These are phyloP conservation scores for Siphlonurus alternatus DNA, from an alignment of 2,888 invertebrate genomes.

Conservation along the genomic window DNA sequence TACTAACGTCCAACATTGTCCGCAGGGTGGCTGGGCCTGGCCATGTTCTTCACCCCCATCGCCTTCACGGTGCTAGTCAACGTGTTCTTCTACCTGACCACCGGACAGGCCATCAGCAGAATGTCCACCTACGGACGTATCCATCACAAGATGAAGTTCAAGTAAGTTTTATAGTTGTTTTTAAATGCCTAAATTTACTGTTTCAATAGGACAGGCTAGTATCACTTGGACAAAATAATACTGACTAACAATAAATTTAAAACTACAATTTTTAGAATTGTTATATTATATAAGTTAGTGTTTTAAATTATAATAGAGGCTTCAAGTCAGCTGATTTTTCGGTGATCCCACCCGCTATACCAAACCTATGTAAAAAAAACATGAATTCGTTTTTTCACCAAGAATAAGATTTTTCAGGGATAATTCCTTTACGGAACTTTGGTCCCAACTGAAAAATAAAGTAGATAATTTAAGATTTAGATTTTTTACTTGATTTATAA, in stretches of 20 bases:
- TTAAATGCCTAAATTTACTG: not conserved
- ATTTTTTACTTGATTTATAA: no score
- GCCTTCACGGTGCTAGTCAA: conserved; percentile 63
- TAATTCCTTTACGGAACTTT: no score
- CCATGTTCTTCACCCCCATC: conserved; percentile 67
- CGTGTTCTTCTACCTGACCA: conserved; percentile 63
- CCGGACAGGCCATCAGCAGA: conserved; percentile 57
- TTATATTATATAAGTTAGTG: conserved; percentile 5
- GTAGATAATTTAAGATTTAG: no score
- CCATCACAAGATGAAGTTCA: conserved; percentile 71
- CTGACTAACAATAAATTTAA: conserved; percentile 15
- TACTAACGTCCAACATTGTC: conserved; percentile 13
- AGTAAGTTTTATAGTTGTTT: conserved; percentile 37
- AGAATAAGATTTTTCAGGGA: no score
- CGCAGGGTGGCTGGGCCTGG: conserved; percentile 61
- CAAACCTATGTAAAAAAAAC: no score
- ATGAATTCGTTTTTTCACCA: no score
- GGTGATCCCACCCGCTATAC: no score
- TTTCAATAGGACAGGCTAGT: conserved; percentile 6
- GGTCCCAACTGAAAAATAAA: no score
- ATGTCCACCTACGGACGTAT: conserved; percentile 73
- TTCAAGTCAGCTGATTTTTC: no score
- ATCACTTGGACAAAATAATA: conserved; percentile 3
- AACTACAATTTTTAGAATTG: no score
- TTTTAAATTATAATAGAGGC: not conserved